These are phyloP conservation scores for Quiscalus mexicanus DNA, from an alignment of 2,113 vertebrate genomes.

Conservation along the genomic window DNA sequence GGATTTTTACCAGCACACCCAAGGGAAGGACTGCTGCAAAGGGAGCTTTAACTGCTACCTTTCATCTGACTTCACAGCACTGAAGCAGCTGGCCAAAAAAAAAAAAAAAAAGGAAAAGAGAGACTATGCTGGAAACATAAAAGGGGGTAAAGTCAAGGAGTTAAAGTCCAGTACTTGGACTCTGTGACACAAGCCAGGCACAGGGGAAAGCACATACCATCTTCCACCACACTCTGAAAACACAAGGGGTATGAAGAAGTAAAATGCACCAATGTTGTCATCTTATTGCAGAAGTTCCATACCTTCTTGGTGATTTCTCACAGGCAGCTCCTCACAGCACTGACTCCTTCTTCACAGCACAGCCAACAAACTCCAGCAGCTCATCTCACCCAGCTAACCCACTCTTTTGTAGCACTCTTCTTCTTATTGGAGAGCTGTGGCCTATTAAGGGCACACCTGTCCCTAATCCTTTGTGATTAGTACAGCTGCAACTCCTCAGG, in stretches of 20 bases:
- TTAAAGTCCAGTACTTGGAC: background rate
- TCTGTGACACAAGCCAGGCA: background rate
- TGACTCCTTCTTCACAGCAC: too few relatives aligned
- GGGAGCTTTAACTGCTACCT: background rate
- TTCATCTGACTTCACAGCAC: background rate
- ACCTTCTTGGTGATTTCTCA: too few relatives aligned
- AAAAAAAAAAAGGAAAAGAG: background rate
- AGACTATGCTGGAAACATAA: background rate
- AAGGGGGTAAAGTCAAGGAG: background rate
- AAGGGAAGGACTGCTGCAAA: background rate
- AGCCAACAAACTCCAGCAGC: too few relatives aligned
- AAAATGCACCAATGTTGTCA: background rate
- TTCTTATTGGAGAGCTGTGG: too few relatives aligned
- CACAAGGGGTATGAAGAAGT: background rate
- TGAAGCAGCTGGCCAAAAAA: background rate
- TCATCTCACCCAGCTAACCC: too few relatives aligned
- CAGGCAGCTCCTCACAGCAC: too few relatives aligned
- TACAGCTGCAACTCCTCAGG: too few relatives aligned
- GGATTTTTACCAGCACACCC: background rate
- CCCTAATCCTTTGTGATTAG: too few relatives aligned
- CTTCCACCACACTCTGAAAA: background rate
- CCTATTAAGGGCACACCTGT: too few relatives aligned
- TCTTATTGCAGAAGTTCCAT: too few relatives aligned
- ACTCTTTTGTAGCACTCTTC: too few relatives aligned
- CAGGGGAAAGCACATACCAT: background rate